Evolutionary conservation across 2,797 vertebrate genomes (phyloP).

Genomic region (Rhabdophis nuchalis): DNA sequence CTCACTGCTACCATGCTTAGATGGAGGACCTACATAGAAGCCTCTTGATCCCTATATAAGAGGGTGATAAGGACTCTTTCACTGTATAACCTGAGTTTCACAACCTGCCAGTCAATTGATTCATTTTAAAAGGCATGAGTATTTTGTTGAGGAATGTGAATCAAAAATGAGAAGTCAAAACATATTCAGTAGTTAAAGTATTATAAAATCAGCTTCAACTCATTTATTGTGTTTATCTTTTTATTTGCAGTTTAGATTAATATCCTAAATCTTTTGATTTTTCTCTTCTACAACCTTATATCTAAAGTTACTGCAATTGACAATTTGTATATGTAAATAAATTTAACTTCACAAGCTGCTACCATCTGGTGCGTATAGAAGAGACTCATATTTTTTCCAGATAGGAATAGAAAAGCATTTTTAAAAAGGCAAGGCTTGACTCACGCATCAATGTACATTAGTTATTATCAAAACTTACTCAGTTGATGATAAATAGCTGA

Average conservation of each 20-base stretch:
- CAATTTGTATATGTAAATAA: slow-evolving; percentile 6
- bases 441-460: not conserved
- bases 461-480: not conserved
- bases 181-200: not conserved
- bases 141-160: not conserved
- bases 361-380: not conserved
- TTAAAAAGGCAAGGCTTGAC: not conserved
- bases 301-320: not conserved
- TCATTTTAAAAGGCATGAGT: not conserved
- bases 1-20: not conserved
- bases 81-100: not conserved
- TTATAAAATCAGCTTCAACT: not conserved
- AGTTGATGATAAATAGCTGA: not conserved
- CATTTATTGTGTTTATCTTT: not conserved
- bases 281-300: not conserved
- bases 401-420: not conserved
- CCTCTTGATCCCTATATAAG: not conserved
- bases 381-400: not conserved
- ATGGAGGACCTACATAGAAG: not conserved
- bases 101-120: not conserved
- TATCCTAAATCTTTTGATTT: not conserved
- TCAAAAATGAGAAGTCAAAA: not conserved
- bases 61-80: not conserved
- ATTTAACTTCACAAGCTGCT: not conserved
- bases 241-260: not conserved